Evolutionary conservation across 1,140 invertebrate species (phyloP).

Genomic region (Zaprionus camerounensis): DNA sequence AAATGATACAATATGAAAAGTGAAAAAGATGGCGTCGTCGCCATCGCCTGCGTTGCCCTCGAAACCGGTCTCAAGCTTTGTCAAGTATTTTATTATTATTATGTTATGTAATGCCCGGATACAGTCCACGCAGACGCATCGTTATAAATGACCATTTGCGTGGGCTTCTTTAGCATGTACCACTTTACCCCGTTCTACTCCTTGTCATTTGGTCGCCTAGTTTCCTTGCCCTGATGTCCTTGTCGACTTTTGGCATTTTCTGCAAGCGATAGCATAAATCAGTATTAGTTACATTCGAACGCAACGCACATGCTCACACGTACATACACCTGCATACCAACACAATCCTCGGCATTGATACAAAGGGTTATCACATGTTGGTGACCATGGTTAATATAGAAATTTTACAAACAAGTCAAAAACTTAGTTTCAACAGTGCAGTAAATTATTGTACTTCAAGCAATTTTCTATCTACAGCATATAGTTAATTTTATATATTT

Average conservation of each 20-base stretch:
- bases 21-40: slow-evolving; percentile 23
- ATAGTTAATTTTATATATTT: too few species aligned
- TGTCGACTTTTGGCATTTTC: slow-evolving; percentile 54
- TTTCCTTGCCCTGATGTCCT: slow-evolving; percentile 23
- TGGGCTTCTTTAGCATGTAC: slow-evolving; percentile 5
- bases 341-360: slow-evolving; percentile 18
- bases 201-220: background rate
- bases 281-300: slow-evolving; percentile 67
- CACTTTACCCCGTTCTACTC: slow-evolving; percentile 3
- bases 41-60: slow-evolving; percentile 1
- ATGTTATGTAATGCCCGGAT: slow-evolving; percentile 68
- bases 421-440: background rate
- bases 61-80: slow-evolving; percentile 27
- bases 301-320: background rate
- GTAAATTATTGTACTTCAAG: too few species aligned
- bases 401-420: background rate
- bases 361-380: background rate
- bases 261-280: slow-evolving; percentile 78
- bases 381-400: background rate
- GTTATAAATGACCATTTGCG: slow-evolving; percentile 78
- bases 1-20: slow-evolving; percentile 76
- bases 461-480: too few species aligned
- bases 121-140: slow-evolving; percentile 51
- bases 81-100: slow-evolving; percentile 53
- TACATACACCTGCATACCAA: too few species aligned